Conservation (phyloP, 2,113 vertebrate species). For the Scolopax mira region DNA sequence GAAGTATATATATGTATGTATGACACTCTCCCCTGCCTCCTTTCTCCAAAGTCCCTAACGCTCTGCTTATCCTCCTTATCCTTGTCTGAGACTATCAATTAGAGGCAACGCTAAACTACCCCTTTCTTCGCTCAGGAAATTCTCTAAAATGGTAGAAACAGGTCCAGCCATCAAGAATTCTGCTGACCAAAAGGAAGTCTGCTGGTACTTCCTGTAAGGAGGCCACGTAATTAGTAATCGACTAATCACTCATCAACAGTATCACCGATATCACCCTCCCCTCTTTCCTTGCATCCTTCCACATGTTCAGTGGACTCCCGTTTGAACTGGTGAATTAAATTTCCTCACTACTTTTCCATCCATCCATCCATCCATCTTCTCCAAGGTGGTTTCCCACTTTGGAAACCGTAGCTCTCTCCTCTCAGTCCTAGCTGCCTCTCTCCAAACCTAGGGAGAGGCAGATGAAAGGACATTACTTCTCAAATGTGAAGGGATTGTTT, state of each 20-base stretch:
- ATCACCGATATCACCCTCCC: not conserved
- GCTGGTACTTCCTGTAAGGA: not conserved
- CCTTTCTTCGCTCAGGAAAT: not conserved
- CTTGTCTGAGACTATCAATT: not conserved
- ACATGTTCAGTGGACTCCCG: not conserved
- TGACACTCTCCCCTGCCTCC: not conserved
- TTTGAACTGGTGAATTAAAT: not conserved
- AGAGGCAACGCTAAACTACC: not conserved
- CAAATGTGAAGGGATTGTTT: not conserved
- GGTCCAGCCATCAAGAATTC: not conserved
- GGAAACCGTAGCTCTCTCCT: not conserved
- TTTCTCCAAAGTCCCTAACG: not conserved
- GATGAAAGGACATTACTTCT: not conserved
- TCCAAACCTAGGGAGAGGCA: not conserved
- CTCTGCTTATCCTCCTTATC: not conserved
- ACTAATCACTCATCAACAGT: not conserved
- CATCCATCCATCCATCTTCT: not conserved
- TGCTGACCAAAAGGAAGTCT: not conserved
- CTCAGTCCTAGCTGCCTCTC: not conserved
- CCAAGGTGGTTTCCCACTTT: not conserved
- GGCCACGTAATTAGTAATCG: not conserved
- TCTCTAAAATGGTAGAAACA: not conserved
- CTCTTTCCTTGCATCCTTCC: not conserved
- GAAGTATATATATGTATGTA: not conserved
- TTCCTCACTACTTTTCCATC: not conserved